Evolutionary conservation across 2,113 vertebrate species (phyloP).

Genomic region (Carassius auratus): DNA sequence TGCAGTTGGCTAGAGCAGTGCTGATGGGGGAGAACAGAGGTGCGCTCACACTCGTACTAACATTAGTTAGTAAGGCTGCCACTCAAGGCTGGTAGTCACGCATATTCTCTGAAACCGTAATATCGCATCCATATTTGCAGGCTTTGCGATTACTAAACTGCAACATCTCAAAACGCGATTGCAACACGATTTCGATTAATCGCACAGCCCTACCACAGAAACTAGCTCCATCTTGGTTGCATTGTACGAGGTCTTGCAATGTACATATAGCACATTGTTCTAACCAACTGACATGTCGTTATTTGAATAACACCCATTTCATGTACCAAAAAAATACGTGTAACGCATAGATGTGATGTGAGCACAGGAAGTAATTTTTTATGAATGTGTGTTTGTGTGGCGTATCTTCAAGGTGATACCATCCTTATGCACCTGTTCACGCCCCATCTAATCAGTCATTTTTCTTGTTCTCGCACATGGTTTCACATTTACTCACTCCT

Average conservation of each 20-base stretch:
- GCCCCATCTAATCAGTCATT: constrained; percentile 5
- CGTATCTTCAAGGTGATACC: neutral
- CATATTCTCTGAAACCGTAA: no score
- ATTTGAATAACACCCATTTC: neutral
- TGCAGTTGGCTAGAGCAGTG: no score
- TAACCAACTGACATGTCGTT: neutral
- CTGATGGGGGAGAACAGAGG: no score
- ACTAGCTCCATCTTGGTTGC: neutral
- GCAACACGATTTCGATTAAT: no score
- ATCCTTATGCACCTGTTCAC: neutral
- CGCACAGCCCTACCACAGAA: no score
- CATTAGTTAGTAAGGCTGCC: no score
- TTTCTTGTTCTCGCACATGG: constrained; percentile 4
- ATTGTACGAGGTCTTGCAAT: neutral
- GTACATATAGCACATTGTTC: neutral
- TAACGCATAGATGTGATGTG: neutral
- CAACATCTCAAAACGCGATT: no score
- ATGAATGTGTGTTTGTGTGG: neutral
- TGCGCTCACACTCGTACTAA: no score
- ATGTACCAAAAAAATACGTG: neutral
- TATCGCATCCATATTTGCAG: no score
- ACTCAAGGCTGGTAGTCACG: no score
- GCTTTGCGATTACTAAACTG: no score
- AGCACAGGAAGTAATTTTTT: neutral
- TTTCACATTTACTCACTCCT: constrained; percentile 1